Base-by-base conservation (phyloP, 23 tunicate species). In the Trididemnum clinides region DNA sequence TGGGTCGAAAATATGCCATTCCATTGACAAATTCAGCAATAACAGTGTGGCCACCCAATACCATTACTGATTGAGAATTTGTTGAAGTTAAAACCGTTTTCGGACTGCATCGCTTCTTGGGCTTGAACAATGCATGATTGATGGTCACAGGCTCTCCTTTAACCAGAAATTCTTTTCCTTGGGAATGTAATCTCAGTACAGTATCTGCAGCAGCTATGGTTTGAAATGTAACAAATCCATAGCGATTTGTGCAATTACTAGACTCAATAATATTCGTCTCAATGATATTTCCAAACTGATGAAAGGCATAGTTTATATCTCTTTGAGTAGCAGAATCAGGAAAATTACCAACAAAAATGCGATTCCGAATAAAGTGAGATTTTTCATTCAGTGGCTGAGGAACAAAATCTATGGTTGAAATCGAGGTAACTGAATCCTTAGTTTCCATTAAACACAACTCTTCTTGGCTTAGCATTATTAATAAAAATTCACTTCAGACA, bases 211-310 rank as follows among this genome's bases (percentile, higher is more conserved):
- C 30, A 59, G 27, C 77, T 25, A 77, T 77, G 63, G 26, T 33
- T 7, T 64, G 84, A 78, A 86, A 86, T 33, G 90, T 86, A 23
- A 86, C 90, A 78, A 86, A 86, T 2, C 90, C 90, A 63, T 86
- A 86, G 10, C 83, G 83, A 36, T 10, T 29, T 6, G 2, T 51
- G 10, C 25, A 25, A 54, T 54, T 57, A 18, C 37, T 35, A 31
- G 77, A 59, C 15, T 64, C 63, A 37, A 88, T 63, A 15, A 88
- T 57, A 39, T 88, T 88, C 28, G 92, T 74, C 62, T 88, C 87
- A 57, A 83, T 82, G n/a, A 88, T 71, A 59, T 82, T 64, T 0
- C 92, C 92, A 58, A 58, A 88, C 15, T 51, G 83, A 0, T 83
- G 64, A 82, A 88, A 82, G 20, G 51, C 74, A 74, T 26, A 27